Evolutionary conservation across 2,113 vertebrate genomes (phyloP).

Genomic region (Pangasianodon gigas): DNA sequence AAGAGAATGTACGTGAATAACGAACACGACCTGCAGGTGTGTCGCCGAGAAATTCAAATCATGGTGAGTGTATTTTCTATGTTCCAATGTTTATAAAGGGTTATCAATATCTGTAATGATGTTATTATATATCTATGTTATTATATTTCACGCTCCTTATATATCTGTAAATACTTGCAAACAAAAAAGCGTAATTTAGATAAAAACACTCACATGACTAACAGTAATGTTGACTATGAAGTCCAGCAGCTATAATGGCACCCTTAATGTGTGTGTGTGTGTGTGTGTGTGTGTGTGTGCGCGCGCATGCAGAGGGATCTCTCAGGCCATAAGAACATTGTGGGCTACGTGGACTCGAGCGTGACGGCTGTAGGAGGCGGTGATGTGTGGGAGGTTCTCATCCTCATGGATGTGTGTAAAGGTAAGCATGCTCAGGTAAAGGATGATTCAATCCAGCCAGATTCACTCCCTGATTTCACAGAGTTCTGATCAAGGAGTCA

Average conservation of each 20-base stretch:
- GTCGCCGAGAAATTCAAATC: constrained; percentile 96
- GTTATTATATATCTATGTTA: not conserved
- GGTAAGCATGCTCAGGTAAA: constrained; percentile 66
- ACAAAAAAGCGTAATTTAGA: not conserved
- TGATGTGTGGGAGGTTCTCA: constrained; percentile 97
- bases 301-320: constrained; percentile 84
- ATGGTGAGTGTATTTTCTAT: constrained; percentile 82
- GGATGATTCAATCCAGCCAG: not conserved
- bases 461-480: not conserved
- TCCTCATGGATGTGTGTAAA: constrained; percentile 97
- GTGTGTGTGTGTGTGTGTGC: constrained; percentile 21
- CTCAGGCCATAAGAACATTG: constrained; percentile 95
- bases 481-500: not conserved
- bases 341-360: constrained; percentile 95
- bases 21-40: constrained; percentile 94
- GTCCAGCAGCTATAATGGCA: not conserved
- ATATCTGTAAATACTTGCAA: not conserved
- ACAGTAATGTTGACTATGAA: not conserved
- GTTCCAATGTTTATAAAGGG: not conserved
- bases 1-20: constrained; percentile 99
- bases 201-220: not conserved
- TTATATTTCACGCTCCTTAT: not conserved
- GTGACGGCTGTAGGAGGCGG: constrained; percentile 89
- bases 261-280: not conserved
- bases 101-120: not conserved